A percentile compares a stretch with the other conserved stretches of the same genome.
Evolutionary conservation across 2,113 vertebrate species (phyloP).

Genomic region (Sturnus vulgaris): DNA sequence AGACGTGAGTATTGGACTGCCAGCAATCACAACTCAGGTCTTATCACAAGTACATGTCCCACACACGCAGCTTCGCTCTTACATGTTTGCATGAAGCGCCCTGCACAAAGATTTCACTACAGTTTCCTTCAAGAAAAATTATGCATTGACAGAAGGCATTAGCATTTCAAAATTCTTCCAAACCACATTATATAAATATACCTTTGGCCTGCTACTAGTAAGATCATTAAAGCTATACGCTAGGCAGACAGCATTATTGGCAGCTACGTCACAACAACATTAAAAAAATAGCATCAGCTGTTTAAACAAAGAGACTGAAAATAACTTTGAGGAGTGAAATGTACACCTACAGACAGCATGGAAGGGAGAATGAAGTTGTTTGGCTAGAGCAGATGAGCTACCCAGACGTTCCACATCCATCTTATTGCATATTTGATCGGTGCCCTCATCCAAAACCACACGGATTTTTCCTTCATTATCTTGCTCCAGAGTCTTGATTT

Average conservation of each 20-base stretch:
- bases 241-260: constrained; percentile 30
- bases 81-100: not conserved
- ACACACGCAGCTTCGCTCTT: not conserved
- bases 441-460: not conserved
- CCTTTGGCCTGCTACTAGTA: not conserved
- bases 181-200: not conserved
- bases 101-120: not conserved
- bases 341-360: not conserved
- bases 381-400: not conserved
- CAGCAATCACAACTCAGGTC: constrained; percentile 50
- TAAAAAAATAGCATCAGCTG: not conserved
- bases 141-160: not conserved
- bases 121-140: not conserved
- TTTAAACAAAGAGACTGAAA: constrained; percentile 4
- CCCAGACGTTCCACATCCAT: not conserved
- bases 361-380: not conserved
- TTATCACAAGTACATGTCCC: not conserved
- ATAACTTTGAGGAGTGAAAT: not conserved
- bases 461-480: not conserved
- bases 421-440: not conserved
- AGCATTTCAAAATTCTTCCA: not conserved
- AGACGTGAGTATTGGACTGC: constrained; percentile 44
- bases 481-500: not conserved
- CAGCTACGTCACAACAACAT: constrained; percentile 22
- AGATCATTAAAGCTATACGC: not conserved